These are phyloP conservation scores for Dicycla oo DNA, from an alignment of 2,888 invertebrate genomes.

Conservation along the genomic window DNA sequence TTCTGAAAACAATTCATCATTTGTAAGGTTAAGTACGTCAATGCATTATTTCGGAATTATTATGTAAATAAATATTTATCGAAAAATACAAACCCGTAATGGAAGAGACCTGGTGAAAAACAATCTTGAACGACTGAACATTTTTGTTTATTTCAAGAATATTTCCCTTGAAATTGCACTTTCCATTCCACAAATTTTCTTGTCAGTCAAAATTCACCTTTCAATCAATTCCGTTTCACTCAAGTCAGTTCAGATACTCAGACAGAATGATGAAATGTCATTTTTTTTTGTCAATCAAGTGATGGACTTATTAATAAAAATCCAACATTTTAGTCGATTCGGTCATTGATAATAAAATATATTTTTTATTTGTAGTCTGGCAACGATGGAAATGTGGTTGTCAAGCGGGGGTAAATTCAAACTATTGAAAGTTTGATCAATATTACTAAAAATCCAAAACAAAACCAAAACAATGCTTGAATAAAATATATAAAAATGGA, in stretches of 20 bases:
- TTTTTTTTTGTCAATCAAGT: neutral
- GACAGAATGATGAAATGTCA: conserved; percentile 35
- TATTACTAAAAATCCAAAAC: conserved; percentile 10
- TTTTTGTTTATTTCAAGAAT: conserved; percentile 69
- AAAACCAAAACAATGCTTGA: neutral
- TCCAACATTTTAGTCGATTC: neutral
- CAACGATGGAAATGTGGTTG: conserved; percentile 18
- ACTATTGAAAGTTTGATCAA: conserved; percentile 59
- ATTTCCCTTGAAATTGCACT: conserved; percentile 55
- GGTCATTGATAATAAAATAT: neutral
- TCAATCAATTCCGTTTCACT: too few species aligned
- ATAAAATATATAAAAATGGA: conserved; percentile 26
- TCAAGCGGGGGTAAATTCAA: conserved; percentile 50
- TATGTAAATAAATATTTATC: conserved; percentile 48
- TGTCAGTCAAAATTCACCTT: conserved; percentile 25
- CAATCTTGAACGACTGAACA: conserved; percentile 86
- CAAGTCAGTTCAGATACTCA: conserved; percentile 10
- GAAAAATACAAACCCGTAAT: conserved; percentile 75
- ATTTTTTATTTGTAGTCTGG: conserved; percentile 17
- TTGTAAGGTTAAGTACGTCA: conserved; percentile 68
- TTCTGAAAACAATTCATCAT: conserved; percentile 79
- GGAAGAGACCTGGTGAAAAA: conserved; percentile 80
- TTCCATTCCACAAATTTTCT: conserved; percentile 67
- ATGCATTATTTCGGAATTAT: conserved; percentile 33
- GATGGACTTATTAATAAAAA: neutral